phyloP scores from a whole-genome alignment of 37 sponge, comb jelly and placozoan genomes.

The Spongilla lacustris region DNA sequence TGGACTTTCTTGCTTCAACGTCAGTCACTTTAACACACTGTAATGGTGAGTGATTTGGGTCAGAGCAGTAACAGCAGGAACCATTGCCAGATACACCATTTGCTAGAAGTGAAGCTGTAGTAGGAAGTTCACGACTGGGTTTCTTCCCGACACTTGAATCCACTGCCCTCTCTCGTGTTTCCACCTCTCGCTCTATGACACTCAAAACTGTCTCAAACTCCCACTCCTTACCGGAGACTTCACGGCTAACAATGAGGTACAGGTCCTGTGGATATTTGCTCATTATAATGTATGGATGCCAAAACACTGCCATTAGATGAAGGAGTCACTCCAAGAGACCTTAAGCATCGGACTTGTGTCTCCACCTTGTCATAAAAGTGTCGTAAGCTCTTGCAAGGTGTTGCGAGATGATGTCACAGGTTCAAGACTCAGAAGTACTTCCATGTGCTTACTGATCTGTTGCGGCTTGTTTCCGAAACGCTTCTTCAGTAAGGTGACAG shows the following conservation, averaged over 20 bases:
- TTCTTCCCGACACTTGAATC: background rate
- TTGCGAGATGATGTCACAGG: slow-evolving; percentile 6
- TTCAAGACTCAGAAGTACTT: slow-evolving; percentile 13
- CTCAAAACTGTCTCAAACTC: slow-evolving; percentile 7
- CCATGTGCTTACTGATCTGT: slow-evolving; percentile 21
- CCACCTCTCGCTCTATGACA: too few species aligned
- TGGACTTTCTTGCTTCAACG: slow-evolving; percentile 8
- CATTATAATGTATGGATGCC: slow-evolving; percentile 12
- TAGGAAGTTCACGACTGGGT: background rate
- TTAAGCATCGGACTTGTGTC: slow-evolving; percentile 12
- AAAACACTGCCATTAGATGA: slow-evolving; percentile 19
- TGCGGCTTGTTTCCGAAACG: slow-evolving; percentile 29
- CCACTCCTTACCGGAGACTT: slow-evolving; percentile 7
- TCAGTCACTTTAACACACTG: slow-evolving; percentile 7
- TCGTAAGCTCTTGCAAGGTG: background rate
- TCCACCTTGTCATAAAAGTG: slow-evolving; percentile 3
- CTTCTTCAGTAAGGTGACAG: slow-evolving; percentile 23
- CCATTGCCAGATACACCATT: slow-evolving; percentile 14
- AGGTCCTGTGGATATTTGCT: slow-evolving; percentile 12
- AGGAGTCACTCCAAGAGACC: slow-evolving; percentile 2
- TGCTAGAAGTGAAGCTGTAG: background rate
- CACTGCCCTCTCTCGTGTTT: too few species aligned
- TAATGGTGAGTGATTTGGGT: background rate
- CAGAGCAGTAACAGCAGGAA: slow-evolving; percentile 1
- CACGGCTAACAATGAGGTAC: slow-evolving; percentile 11